These are phyloP conservation scores for Neodiprion virginianus DNA, from an alignment of 1,140 invertebrate genomes.

Conservation along the genomic window DNA sequence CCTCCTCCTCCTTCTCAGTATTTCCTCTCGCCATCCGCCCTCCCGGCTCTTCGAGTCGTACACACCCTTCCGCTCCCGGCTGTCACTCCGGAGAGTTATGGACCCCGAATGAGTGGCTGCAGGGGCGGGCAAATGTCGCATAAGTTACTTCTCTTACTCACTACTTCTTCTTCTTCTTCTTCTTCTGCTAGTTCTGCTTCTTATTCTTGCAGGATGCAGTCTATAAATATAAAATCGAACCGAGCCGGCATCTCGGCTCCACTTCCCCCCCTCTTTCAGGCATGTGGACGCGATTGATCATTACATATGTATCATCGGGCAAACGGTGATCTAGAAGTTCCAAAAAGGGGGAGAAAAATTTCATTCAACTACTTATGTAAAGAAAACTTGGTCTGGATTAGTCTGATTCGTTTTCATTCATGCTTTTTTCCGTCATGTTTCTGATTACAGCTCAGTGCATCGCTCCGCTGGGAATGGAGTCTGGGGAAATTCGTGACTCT, in stretches of 20 bases:
- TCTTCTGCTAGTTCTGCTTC: conserved; percentile 24
- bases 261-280: not conserved
- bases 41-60: conserved; percentile 33
- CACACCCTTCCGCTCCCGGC: conserved; percentile 46
- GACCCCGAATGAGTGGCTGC: conserved; percentile 46
- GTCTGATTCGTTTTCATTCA: no score
- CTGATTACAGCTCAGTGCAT: conserved; percentile 70
- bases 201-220: conserved; percentile 36
- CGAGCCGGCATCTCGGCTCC: conserved; percentile 12
- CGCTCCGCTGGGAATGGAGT: conserved; percentile 76
- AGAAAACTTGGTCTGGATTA: no score
- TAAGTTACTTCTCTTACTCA: conserved; percentile 40
- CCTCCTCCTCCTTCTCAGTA: not conserved
- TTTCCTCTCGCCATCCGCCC: conserved; percentile 3
- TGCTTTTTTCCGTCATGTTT: conserved; percentile 30
- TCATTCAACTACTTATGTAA: not conserved
- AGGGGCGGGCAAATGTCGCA: conserved; percentile 48
- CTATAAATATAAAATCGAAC: conserved; percentile 48
- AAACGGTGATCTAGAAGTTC: no score
- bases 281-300: not conserved
- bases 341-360: conserved; percentile 18
- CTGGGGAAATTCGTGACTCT: conserved; percentile 71
- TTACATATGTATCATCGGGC: conserved; percentile 1
- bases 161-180: conserved; percentile 30
- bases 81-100: conserved; percentile 48